Conservation (phyloP, 1,140 invertebrate genomes). For the Tachypleus tridentatus region DNA sequence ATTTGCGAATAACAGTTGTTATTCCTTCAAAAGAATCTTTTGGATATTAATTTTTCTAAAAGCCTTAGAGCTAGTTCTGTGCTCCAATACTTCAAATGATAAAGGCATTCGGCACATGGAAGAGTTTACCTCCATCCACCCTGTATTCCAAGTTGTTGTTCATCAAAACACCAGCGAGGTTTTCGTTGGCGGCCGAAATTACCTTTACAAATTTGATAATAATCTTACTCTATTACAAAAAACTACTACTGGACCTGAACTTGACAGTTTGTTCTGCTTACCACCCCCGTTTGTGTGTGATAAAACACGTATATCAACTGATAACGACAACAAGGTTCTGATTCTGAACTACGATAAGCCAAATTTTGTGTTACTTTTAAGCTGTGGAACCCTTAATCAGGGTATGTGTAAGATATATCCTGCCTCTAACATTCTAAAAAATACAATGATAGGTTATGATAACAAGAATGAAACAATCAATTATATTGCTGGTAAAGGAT, state of each 20-base stretch:
- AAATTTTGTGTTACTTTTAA: conserved; percentile 6
- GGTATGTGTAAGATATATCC: conserved; percentile 14
- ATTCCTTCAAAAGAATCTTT: too few relatives aligned
- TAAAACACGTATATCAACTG: not conserved
- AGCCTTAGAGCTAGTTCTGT: too few relatives aligned
- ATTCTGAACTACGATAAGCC: not conserved
- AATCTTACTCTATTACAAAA: conserved; percentile 2
- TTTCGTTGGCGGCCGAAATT: conserved; percentile 16
- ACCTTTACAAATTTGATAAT: conserved; percentile 12
- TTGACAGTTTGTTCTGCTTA: conserved; percentile 10
- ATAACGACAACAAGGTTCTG: conserved; percentile 8
- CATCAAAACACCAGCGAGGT: conserved; percentile 13
- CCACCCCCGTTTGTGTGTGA: conserved; percentile 2
- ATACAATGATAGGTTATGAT: conserved; percentile 2
- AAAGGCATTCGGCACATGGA: too few relatives aligned
- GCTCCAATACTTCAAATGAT: too few relatives aligned
- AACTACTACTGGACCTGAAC: conserved; percentile 5
- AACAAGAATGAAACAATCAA: conserved; percentile 9
- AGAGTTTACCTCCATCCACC: not conserved
- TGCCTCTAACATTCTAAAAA: not conserved
- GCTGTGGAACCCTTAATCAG: conserved; percentile 19
- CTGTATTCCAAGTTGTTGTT: conserved; percentile 10
- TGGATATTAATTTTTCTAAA: too few relatives aligned
- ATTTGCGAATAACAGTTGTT: too few relatives aligned
- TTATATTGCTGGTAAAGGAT: conserved; percentile 9